Conservation (phyloP, 2,797 vertebrate genomes). For the Pygocentrus nattereri region DNA sequence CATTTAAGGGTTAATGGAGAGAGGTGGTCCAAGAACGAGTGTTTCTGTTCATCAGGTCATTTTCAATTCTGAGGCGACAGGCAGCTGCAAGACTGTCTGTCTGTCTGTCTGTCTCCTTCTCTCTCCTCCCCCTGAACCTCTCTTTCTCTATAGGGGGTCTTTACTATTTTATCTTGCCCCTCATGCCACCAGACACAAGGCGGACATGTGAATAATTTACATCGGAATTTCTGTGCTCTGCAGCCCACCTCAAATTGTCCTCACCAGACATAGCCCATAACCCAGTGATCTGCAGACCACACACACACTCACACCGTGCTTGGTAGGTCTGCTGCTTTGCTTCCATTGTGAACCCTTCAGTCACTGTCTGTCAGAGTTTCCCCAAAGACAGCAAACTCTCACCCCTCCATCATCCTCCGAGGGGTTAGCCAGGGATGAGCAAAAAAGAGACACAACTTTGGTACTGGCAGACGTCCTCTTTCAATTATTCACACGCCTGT, state of each 20-base stretch:
- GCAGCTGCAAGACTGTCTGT: neutral
- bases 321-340: neutral
- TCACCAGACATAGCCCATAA: conserved; percentile 17
- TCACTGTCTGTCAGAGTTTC: conserved; percentile 28
- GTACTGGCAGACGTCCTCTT: conserved; percentile 41
- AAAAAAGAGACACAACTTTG: conserved; percentile 12
- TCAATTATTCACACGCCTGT: conserved; percentile 53
- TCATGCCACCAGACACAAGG: conserved; percentile 35
- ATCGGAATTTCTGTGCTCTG: conserved; percentile 31
- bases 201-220: conserved; percentile 56
- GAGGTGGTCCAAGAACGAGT: neutral
- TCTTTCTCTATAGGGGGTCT: conserved; percentile 26
- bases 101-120: neutral
- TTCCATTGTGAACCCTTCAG: conserved; percentile 2
- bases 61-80: conserved; percentile 23
- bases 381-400: conserved; percentile 32
- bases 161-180: conserved; percentile 47
- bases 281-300: conserved; percentile 24
- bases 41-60: conserved; percentile 23
- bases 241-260: conserved; percentile 44
- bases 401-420: conserved; percentile 26
- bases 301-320: neutral
- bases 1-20: neutral
- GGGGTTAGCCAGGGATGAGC: neutral
- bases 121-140: no score